phyloP scores from a whole-genome alignment of 1,140 invertebrate genomes.

The Rhizoglyphus robini region DNA sequence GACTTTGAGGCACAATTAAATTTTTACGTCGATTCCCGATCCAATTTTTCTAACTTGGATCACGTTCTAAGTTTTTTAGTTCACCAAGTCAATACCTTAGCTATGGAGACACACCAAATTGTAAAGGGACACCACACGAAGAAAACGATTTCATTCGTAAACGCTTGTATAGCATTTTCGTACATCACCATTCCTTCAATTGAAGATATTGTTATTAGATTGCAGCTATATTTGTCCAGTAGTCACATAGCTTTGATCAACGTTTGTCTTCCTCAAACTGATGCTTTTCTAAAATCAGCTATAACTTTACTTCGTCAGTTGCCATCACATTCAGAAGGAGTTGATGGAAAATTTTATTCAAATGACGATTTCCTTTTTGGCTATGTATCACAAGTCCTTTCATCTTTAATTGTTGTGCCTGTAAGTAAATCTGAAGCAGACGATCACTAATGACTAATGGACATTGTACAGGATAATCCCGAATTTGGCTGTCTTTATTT shows the following conservation, averaged over 20 bases:
- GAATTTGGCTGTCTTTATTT: conserved; percentile 66
- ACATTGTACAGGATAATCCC: conserved; percentile 53
- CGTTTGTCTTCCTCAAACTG: conserved; percentile 80
- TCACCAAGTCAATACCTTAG: conserved; percentile 61
- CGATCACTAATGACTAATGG: conserved; percentile 17
- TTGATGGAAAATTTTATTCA: conserved; percentile 52
- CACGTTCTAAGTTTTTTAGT: conserved; percentile 45
- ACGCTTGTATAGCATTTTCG: conserved; percentile 85
- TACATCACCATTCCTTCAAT: conserved; percentile 92
- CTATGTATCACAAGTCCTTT: conserved; percentile 55
- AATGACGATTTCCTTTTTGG: conserved; percentile 55
- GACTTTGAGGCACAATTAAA: conserved; percentile 58
- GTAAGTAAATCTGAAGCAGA: conserved; percentile 40
- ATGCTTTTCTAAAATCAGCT: conserved; percentile 80
- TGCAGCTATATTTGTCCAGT: conserved; percentile 70
- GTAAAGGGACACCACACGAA: conserved; percentile 59
- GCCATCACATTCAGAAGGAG: conserved; percentile 52
- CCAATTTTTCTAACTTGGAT: conserved; percentile 76
- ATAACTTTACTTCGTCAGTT: conserved; percentile 63
- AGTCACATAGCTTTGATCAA: conserved; percentile 78
- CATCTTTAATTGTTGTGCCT: conserved; percentile 67
- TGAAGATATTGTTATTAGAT: conserved; percentile 51
- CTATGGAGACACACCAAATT: conserved; percentile 54
- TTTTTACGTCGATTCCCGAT: conserved; percentile 82
- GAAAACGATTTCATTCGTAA: conserved; percentile 66